phyloP scores from a whole-genome alignment of 2,113 vertebrate species.

The Notarius quadriscutis region DNA sequence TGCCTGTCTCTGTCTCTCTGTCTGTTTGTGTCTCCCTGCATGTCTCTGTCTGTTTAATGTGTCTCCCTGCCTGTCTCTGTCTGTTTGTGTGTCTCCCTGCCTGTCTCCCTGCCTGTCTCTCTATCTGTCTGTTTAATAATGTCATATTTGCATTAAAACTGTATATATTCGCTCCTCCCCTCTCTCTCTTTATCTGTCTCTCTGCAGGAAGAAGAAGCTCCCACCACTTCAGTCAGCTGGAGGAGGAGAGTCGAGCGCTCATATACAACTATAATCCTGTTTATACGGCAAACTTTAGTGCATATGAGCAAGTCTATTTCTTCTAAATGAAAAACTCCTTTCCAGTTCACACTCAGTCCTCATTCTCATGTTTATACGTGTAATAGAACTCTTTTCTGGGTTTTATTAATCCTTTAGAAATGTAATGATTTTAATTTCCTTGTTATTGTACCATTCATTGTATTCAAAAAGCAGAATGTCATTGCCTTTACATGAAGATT shows the following conservation, averaged over 20 bases:
- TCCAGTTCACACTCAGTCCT: neutral
- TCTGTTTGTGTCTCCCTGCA: no score
- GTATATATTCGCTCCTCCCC: neutral
- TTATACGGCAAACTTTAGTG: conserved; percentile 59
- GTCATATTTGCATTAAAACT: neutral
- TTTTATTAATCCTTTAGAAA: neutral
- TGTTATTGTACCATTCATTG: neutral
- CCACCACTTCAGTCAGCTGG: conserved; percentile 65
- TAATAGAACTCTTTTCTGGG: neutral
- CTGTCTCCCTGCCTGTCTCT: neutral
- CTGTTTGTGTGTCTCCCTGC: neutral
- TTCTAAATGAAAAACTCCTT: conserved; percentile 33
- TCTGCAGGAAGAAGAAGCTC: conserved; percentile 72
- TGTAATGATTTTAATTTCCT: neutral
- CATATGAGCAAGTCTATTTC: conserved; percentile 41
- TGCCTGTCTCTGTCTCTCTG: neutral
- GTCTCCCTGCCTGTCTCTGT: no score
- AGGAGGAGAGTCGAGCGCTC: conserved; percentile 67
- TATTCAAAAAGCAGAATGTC: neutral
- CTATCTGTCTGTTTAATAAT: neutral
- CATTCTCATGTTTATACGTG: neutral
- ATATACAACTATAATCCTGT: conserved; percentile 74
- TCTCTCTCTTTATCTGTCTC: conserved; percentile 34
- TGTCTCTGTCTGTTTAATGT: no score
- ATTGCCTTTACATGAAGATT: neutral